Evolutionary conservation across 1,140 invertebrate species (phyloP), one percentile per base, ranked within the genome.

Genomic region (Whitmania pigra): DNA sequence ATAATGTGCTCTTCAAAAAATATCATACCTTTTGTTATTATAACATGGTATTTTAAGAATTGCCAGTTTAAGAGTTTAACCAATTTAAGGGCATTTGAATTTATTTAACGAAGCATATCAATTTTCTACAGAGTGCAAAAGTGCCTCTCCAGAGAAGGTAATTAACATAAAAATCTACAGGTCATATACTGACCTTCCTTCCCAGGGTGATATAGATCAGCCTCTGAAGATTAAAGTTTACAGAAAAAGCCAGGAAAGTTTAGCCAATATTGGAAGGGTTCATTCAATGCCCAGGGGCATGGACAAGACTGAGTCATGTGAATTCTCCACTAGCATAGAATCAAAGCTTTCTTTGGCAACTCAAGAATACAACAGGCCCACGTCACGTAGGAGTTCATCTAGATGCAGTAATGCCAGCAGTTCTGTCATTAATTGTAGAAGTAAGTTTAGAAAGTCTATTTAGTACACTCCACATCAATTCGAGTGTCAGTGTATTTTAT

Each of bases 151-250:
- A 63, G 57, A 63, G 22, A 25, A 31, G 22, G 15, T 13, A 11
- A 13, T 63, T 63, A 22, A 22, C 22, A 63, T 63, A 3, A 63
- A 63, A 63, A 63, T 63, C 11, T 63, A 63, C 20, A 22, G 57
- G 57, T 63, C 57, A 22, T 63, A 63, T 63, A 63, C 57, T 31
- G 57, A 63, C 11, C 22, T 63, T 63, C 57, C 22, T 31, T 13
- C 22, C 20, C 57, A 63, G 9, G 22, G 22, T 22, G 29, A 63
- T 63, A 7, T 25, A 1, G 57, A 63, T 17, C 57, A 22, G 29
- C 57, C 57, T 63, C 57, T 63, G 22, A 63, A 63, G 29, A 18
- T 63, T 63, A 63, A 22, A 13, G 57, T 63, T 63, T 63, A 63
- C 15, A 22, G 57, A 22, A 63, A 63, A 31, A 63, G 57, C 29